Percentiles rank a stretch among this genome's conserved stretches.
These are phyloP conservation scores for Heliocidaris erythrogramma DNA, from an alignment of 35 echinoderm and acorn worm genomes.

Conservation along the genomic window DNA sequence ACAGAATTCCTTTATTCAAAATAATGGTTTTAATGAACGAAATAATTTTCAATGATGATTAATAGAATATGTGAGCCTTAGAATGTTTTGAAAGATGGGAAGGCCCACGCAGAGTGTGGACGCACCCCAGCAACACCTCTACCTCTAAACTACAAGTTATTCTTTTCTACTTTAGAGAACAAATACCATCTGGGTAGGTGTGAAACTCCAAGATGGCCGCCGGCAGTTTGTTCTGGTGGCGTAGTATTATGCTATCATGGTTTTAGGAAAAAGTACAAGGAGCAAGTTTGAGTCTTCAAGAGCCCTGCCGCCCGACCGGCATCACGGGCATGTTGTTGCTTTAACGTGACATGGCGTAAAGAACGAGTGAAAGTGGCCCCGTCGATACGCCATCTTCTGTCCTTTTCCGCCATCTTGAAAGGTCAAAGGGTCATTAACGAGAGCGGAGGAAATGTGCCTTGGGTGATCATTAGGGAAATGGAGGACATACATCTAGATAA, in stretches of 20 bases:
- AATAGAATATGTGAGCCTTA: not conserved
- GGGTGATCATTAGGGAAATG: slow-evolving; percentile 35
- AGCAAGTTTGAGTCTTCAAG: not conserved
- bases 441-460: slow-evolving; percentile 21
- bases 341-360: slow-evolving; percentile 34
- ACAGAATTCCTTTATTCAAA: not conserved
- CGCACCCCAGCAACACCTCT: not conserved
- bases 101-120: not conserved
- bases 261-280: not conserved
- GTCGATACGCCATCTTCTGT: not conserved
- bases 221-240: slow-evolving; percentile 18
- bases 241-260: slow-evolving; percentile 25
- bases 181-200: not conserved
- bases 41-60: no score
- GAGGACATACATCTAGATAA: not conserved
- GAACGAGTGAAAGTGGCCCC: slow-evolving; percentile 13
- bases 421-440: slow-evolving; percentile 35
- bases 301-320: not conserved
- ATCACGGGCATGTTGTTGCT: not conserved
- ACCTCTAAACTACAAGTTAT: not conserved
- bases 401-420: slow-evolving; percentile 30
- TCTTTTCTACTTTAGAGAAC: not conserved
- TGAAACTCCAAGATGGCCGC: not conserved
- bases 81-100: not conserved
- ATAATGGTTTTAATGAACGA: not conserved